Evolutionary conservation across 1,140 invertebrate genomes (phyloP).

Genomic region (Drosophila simulans): DNA sequence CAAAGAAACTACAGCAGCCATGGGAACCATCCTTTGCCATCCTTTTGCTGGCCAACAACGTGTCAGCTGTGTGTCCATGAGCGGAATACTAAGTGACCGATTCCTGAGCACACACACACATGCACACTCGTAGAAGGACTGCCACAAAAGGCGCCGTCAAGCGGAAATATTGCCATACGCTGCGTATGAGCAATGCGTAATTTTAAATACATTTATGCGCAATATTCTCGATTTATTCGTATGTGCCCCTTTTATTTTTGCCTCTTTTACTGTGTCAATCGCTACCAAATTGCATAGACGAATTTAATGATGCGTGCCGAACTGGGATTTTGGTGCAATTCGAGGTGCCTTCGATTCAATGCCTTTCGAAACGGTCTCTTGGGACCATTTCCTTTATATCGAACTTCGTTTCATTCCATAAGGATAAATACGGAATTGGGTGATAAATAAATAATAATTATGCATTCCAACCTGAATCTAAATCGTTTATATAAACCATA

Average conservation of each 20-base stretch:
- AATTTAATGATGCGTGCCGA: constrained; percentile 46
- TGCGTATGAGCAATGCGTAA: constrained; percentile 81
- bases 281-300: constrained; percentile 56
- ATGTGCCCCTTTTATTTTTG: constrained; percentile 6
- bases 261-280: constrained; percentile 46
- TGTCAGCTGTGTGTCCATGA: constrained; percentile 55
- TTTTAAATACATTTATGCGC: constrained; percentile 80
- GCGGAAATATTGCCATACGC: constrained; percentile 79
- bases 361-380: not conserved
- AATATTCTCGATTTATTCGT: constrained; percentile 72
- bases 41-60: constrained; percentile 43
- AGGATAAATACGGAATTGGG: not conserved
- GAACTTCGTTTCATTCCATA: not conserved
- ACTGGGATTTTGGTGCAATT: constrained; percentile 21
- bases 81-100: constrained; percentile 66
- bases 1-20: not conserved
- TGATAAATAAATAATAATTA: constrained; percentile 1
- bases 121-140: not conserved
- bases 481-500: not conserved
- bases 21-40: constrained; percentile 17
- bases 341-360: constrained; percentile 13
- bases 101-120: constrained; percentile 19
- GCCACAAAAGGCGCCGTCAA: constrained; percentile 58
- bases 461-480: not conserved
- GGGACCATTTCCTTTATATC: not conserved